These are phyloP conservation scores for Bufotes viridis DNA, from an alignment of 2,797 vertebrate genomes.

Conservation along the genomic window DNA sequence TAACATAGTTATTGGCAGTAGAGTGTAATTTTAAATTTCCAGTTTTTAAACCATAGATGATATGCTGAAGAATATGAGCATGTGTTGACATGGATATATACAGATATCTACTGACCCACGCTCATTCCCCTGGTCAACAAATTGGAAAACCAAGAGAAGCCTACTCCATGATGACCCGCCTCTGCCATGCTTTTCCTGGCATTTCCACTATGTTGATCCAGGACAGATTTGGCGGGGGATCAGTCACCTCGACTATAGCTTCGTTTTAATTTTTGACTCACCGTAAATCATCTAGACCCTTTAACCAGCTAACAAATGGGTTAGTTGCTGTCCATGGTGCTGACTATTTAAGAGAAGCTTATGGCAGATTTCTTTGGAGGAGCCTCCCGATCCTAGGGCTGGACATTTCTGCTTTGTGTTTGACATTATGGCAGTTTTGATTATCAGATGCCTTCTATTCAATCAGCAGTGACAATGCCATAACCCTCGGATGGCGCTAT, in stretches of 20 bases:
- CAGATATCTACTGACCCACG: not conserved
- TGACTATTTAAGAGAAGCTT: not conserved
- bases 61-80: not conserved
- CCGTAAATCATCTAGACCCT: too few relatives aligned
- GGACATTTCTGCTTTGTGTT: not conserved
- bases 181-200: too few relatives aligned
- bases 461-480: not conserved
- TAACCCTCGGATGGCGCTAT: not conserved
- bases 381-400: not conserved
- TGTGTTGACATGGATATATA: not conserved
- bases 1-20: not conserved
- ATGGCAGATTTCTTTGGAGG: not conserved
- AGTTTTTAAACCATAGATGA: not conserved
- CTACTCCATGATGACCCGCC: too few relatives aligned
- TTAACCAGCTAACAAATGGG: not conserved
- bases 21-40: not conserved
- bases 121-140: too few relatives aligned
- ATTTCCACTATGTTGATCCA: too few relatives aligned
- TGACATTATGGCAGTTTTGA: not conserved
- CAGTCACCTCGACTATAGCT: too few relatives aligned
- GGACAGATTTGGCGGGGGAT: too few relatives aligned
- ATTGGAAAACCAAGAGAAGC: too few relatives aligned
- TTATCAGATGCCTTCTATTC: not conserved
- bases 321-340: not conserved
- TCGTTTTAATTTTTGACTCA: too few relatives aligned